Base-by-base conservation (phyloP, 1,140 invertebrate species). In the Tetramorium simillimum region DNA sequence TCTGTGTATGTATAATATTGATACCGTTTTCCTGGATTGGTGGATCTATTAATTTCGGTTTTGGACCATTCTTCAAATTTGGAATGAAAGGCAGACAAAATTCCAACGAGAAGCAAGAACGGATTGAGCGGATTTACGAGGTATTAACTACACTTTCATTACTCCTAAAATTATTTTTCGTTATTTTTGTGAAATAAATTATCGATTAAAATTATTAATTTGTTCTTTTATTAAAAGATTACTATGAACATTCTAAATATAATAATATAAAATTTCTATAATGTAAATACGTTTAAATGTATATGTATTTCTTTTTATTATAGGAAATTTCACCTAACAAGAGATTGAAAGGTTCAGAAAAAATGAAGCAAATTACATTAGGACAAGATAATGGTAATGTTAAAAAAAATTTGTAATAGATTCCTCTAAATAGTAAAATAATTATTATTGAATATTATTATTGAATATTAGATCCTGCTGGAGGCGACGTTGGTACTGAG, bases 31-130 rank as follows among this genome's bases (percentile, higher is more conserved):
- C 56, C 24, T n/a, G 82, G 5, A 43, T 88, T 51, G 89, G 92
- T 16, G 89, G 87, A 62, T 89, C 89, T 14, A 53, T 92, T 24
- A 88, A 90, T 58, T 46, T 93, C 7, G 87, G 72, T 10, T 5
- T 92, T 12, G 91, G 91, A 21, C 91, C 91, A n/a, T 82, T 92
- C 16, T 65, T 91, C 0, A 87, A 24, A 21, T 85, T 90, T n/a
- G 80, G 60, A 56, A 49, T 89, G 51, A 62, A 62, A 6, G 65
- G 60, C 40, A 58, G 51, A 73, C 56, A 28, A 76, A 89, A 75
- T 6, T 60, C 60, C 46, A 51, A 75, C 28, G 28, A 67, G 9
- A 77, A 51, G 0, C 77, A 80, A 53, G 85, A 90, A 1, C 89
- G 56, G 4, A 81, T 86, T 69, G 76, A 69, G 14, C 60, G 62